phyloP scores from a whole-genome alignment of 2,888 invertebrate species.

The Dryadula phaetusa region DNA sequence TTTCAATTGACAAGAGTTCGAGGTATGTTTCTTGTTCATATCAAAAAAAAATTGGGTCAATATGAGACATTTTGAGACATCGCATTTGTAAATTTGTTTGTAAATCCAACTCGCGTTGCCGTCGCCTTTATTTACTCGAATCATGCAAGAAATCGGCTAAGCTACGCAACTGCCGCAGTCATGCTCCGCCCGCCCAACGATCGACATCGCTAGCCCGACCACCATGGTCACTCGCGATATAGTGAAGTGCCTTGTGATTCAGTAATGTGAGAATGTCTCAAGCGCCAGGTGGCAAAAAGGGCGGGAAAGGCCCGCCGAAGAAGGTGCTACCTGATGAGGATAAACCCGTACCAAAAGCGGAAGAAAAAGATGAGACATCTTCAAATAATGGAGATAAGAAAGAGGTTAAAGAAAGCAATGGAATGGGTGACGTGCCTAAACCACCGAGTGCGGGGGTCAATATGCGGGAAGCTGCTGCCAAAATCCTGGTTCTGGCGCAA shows the following conservation, averaged over 20 bases:
- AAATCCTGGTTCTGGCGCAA: constrained; percentile 90
- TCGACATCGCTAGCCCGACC: constrained; percentile 59
- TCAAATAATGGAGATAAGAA: constrained; percentile 87
- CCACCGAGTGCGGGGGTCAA: constrained; percentile 93
- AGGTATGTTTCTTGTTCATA: not conserved
- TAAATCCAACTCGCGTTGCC: constrained; percentile 74
- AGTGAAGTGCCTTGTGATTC: constrained; percentile 57
- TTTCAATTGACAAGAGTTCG: not conserved
- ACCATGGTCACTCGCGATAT: constrained; percentile 60
- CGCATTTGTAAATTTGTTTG: constrained; percentile 76
- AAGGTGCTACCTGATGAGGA: constrained; percentile 80
- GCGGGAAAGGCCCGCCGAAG: constrained; percentile 85
- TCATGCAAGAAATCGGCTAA: constrained; percentile 79
- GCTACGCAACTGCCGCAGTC: constrained; percentile 80
- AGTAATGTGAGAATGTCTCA: constrained; percentile 86
- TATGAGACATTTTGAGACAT: constrained; percentile 77
- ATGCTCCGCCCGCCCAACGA: constrained; percentile 77
- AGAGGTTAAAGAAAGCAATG: constrained; percentile 78
- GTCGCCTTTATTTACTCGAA: constrained; percentile 77
- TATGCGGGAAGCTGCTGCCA: constrained; percentile 90
- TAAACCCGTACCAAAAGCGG: constrained; percentile 73
- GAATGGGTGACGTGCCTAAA: constrained; percentile 84
- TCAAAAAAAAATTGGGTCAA: constrained; percentile 68
- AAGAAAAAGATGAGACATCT: constrained; percentile 86
- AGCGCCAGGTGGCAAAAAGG: constrained; percentile 86